Conservation (phyloP, 1,140 invertebrate species). For the Stegodyphus mimosarum region DNA sequence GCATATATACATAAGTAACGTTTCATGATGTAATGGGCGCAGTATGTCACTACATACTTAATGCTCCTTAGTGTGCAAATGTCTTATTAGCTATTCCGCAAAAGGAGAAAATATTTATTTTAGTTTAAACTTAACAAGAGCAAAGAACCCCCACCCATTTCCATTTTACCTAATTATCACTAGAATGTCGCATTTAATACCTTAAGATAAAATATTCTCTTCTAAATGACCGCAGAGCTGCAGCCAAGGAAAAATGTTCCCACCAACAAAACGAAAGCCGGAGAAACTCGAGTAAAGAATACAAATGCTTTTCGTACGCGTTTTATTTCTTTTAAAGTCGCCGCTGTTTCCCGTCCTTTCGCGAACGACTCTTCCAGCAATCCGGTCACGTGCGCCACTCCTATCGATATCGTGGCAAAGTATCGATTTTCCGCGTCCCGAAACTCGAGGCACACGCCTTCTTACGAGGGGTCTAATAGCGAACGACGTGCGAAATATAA, state of each 20-base stretch:
- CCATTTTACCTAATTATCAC: not conserved
- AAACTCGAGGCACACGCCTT: constrained; percentile 22
- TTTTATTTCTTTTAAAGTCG: constrained; percentile 52
- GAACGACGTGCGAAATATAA: constrained; percentile 53
- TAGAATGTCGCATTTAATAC: constrained; percentile 4
- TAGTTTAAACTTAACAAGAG: too few species aligned
- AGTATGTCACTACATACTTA: too few species aligned
- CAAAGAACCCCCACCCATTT: too few species aligned
- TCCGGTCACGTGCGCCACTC: constrained; percentile 31
- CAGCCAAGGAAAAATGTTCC: not conserved
- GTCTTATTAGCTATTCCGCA: too few species aligned
- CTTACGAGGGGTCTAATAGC: constrained; percentile 42
- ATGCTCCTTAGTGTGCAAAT: too few species aligned
- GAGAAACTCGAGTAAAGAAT: constrained; percentile 56
- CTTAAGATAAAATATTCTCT: constrained; percentile 24
- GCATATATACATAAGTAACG: too few species aligned
- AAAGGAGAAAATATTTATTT: too few species aligned
- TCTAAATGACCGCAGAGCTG: not conserved
- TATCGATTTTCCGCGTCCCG: constrained; percentile 31
- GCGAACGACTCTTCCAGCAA: constrained; percentile 25
- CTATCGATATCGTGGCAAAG: constrained; percentile 46
- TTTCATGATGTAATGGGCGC: too few species aligned
- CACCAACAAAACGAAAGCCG: not conserved
- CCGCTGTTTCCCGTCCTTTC: constrained; percentile 19
- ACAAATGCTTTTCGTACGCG: constrained; percentile 27